Evolutionary conservation across 1,140 invertebrate species (phyloP).

Genomic region (Cryptotermes secundus): DNA sequence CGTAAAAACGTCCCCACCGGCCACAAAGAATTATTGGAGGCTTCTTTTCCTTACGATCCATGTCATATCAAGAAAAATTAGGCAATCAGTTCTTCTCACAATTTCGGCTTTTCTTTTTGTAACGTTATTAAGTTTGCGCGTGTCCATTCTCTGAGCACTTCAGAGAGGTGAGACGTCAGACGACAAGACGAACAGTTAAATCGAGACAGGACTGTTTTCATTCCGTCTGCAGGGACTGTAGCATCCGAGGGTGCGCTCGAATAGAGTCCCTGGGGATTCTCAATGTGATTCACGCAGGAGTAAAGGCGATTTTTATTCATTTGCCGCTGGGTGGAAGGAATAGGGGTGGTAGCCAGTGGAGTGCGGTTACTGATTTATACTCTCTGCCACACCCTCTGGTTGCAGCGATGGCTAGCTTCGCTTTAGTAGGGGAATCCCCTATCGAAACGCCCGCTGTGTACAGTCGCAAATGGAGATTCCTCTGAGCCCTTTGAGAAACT

Average conservation of each 20-base stretch:
- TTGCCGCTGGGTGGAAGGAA: neutral
- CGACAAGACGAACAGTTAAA: neutral
- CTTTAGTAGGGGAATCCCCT: conserved; percentile 10
- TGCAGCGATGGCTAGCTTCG: neutral
- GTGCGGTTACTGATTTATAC: conserved; percentile 32
- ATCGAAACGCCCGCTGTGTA: neutral
- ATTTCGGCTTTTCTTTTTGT: too few relatives aligned
- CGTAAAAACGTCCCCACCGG: too few relatives aligned
- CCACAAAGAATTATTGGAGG: too few relatives aligned
- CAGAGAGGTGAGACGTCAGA: too few relatives aligned
- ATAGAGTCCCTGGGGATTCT: neutral
- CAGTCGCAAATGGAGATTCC: neutral
- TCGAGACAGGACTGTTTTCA: neutral
- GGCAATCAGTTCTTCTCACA: too few relatives aligned
- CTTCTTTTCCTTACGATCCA: too few relatives aligned
- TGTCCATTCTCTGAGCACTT: too few relatives aligned
- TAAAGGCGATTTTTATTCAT: conserved; percentile 32
- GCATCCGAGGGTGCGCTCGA: neutral
- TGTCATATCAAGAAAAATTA: too few relatives aligned
- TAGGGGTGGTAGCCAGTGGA: neutral
- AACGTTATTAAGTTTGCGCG: too few relatives aligned
- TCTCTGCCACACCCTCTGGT: conserved; percentile 24
- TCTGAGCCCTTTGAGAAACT: neutral
- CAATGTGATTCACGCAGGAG: neutral
- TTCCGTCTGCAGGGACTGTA: neutral